Conservation (phyloP, 2,797 vertebrate genomes). For the Sus cebifrons region DNA sequence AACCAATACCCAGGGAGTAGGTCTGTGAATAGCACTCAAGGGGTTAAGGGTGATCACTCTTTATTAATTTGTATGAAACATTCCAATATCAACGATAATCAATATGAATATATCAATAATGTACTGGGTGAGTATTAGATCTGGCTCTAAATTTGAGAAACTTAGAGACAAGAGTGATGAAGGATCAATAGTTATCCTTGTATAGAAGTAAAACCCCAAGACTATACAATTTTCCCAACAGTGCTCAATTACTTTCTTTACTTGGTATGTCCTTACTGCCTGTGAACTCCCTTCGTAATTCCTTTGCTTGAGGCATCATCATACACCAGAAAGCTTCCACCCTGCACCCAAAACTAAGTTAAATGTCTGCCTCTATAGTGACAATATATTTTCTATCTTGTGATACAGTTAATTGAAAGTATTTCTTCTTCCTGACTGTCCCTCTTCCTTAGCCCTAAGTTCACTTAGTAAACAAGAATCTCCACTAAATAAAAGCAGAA, state of each 20-base stretch:
- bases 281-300: not conserved
- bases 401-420: not conserved
- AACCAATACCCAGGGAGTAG: not conserved
- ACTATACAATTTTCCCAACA: not conserved
- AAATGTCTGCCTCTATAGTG: not conserved
- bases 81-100: not conserved
- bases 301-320: not conserved
- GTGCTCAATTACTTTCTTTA: not conserved
- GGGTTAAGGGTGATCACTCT: not conserved
- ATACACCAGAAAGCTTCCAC: not conserved
- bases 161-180: not conserved
- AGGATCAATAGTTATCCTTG: not conserved
- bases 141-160: constrained; percentile 56
- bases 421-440: not conserved
- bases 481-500: not conserved
- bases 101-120: not conserved
- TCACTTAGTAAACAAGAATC: not conserved
- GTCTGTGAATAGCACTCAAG: not conserved
- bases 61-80: constrained; percentile 21
- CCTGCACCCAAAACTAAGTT: not conserved
- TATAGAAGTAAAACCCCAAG: constrained; percentile 35
- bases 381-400: constrained; percentile 14
- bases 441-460: not conserved
- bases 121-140: not conserved
- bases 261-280: not conserved